Evolutionary conservation across 1,140 invertebrate genomes (phyloP), one percentile per base, ranked within the genome.

Genomic region (Heliothis subflexa): DNA sequence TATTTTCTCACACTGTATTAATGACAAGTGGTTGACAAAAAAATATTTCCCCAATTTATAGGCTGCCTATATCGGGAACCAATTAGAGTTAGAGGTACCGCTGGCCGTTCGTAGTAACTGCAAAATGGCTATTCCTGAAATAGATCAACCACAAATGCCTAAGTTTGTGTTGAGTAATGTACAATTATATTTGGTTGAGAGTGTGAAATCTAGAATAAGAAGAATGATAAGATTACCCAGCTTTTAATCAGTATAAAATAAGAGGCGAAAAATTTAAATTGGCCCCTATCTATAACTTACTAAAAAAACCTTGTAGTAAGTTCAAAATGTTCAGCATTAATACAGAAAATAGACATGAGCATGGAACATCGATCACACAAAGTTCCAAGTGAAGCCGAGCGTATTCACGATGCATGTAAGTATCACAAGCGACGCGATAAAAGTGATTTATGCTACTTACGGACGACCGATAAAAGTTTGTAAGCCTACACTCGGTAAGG

Each of bases 371-470:
- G 47, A 70, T 52, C 21, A 52, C 28, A 45, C 47, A 50, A 70
- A 70, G 47, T 70, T 70, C 12, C 5, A 49, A 21, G 5, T 59
- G n/a, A 50, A 40, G 1, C 10, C 10, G 21, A 33, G 50, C 49
- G 66, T 13, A 18, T 72, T 72, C 52, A 1, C n/a, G 55, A 73
- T 73, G 55, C 71, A 73, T 54, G 55, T 61, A 59, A 73, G 71
- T 59, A 73, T 61, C 54, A 2, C 33, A 7, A 28, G 18, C 21
- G 47, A 49, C 18, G 10, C 59, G 62, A 77, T 77, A 77, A 77
- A 77, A 57, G 12, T 77, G 74, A 66, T 77, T 77, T 77, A 77
- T 77, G 61, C 62, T 25, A 64, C 50, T 68, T 62, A 64, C 18
- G 59, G 21, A 75, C 71, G 40, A 45, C 54, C 55, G 71, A 75